phyloP scores from a whole-genome alignment of 2,888 invertebrate species.

The Lepidonotus clava region DNA sequence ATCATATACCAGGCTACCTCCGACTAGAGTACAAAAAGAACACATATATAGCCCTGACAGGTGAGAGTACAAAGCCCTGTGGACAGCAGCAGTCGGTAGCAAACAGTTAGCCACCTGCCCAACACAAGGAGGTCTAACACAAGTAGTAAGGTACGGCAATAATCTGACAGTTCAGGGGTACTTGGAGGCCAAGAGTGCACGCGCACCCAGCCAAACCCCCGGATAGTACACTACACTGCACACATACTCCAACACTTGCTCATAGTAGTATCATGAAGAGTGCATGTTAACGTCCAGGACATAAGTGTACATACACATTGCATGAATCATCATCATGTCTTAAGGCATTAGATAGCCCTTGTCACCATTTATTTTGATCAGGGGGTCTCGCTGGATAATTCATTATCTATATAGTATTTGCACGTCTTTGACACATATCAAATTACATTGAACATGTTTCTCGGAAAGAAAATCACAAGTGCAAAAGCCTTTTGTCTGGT shows the following conservation, averaged over 20 bases:
- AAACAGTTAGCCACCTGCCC: not conserved
- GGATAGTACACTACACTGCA: constrained; percentile 12
- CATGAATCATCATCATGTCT: not conserved
- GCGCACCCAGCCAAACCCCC: not conserved
- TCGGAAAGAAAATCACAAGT: not conserved
- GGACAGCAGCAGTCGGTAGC: constrained; percentile 21
- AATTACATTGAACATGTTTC: not conserved
- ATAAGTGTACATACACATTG: constrained; percentile 16
- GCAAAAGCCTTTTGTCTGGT: not conserved
- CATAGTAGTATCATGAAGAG: not conserved
- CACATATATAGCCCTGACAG: not conserved
- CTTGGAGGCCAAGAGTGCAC: not conserved
- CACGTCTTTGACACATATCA: not conserved
- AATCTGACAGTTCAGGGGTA: not conserved
- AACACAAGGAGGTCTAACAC: not conserved
- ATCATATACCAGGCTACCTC: not conserved
- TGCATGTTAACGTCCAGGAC: not conserved
- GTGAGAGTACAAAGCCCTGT: not conserved
- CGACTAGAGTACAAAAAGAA: no score
- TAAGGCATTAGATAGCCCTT: not conserved
- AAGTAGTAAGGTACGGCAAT: not conserved
- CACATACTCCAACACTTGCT: not conserved
- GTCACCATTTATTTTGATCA: not conserved
- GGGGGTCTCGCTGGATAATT: not conserved
- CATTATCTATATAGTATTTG: not conserved